Conservation (phyloP, 1,140 invertebrate species). For the Vanessa tameamea region DNA sequence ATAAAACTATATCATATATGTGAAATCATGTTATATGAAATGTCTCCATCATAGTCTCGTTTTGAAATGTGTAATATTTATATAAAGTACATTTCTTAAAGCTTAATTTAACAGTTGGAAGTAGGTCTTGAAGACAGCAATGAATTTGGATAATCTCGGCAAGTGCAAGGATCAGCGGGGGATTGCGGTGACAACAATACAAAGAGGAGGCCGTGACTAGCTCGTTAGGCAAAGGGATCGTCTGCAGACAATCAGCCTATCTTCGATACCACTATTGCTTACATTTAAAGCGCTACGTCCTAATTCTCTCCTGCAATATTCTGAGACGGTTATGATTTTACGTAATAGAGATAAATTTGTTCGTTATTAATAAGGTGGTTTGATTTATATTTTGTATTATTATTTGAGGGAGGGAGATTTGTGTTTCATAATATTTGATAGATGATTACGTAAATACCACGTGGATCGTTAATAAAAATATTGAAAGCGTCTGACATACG, state of each 20-base stretch:
- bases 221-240: conserved; percentile 55
- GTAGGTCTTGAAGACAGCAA: conserved; percentile 34
- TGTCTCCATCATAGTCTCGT: no score
- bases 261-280: conserved; percentile 41
- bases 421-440: conserved; percentile 4
- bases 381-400: conserved; percentile 28
- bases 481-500: not conserved
- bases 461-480: not conserved
- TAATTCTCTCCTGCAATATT: conserved; percentile 33
- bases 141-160: conserved; percentile 49
- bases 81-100: not conserved
- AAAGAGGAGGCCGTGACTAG: conserved; percentile 47
- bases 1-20: no score
- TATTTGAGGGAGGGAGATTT: not conserved
- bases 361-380: conserved; percentile 24
- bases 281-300: conserved; percentile 34
- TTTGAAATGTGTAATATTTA: not conserved
- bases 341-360: conserved; percentile 29
- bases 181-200: conserved; percentile 47
- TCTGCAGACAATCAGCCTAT: conserved; percentile 54
- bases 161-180: conserved; percentile 48
- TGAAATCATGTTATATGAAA: no score
- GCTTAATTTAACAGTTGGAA: conserved; percentile 10
- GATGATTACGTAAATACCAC: not conserved
- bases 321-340: conserved; percentile 25